Evolutionary conservation across 2,113 vertebrate species (phyloP).

Genomic region (Zeus faber): DNA sequence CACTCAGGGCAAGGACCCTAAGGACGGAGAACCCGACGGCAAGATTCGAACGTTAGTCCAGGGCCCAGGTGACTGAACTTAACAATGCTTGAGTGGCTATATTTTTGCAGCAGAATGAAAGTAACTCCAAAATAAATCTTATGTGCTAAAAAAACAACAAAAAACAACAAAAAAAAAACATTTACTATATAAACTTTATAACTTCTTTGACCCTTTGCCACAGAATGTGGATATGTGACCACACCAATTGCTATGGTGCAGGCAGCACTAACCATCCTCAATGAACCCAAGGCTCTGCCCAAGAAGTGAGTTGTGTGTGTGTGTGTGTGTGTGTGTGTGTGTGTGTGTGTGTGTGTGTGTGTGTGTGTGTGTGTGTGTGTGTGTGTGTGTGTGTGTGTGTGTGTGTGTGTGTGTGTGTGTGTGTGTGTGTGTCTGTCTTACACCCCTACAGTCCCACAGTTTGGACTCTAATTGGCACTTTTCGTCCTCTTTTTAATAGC

Average conservation of each 20-base stretch:
- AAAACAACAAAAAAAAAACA: too few relatives aligned
- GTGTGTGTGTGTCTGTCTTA: too few relatives aligned
- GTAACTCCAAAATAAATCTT: too few relatives aligned
- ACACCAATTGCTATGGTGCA: conserved; percentile 94
- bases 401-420: too few relatives aligned
- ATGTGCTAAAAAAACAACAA: too few relatives aligned
- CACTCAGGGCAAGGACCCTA: conserved; percentile 74
- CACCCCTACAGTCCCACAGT: background rate
- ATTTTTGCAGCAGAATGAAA: too few relatives aligned
- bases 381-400: too few relatives aligned
- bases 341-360: background rate
- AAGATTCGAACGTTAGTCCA: conserved; percentile 91
- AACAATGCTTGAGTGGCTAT: too few relatives aligned
- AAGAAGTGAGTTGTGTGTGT: conserved; percentile 76
- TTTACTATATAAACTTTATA: too few relatives aligned
- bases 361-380: too few relatives aligned
- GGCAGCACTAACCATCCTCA: conserved; percentile 85
- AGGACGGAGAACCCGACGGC: conserved; percentile 80
- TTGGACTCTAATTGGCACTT: background rate
- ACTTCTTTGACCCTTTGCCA: too few relatives aligned
- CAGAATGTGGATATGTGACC: conserved; percentile 87
- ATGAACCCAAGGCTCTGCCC: conserved; percentile 83
- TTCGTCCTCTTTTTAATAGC: conserved; percentile 59
- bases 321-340: too few relatives aligned
- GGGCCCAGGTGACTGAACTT: conserved; percentile 83